These are phyloP conservation scores for Nautilus pompilius DNA, from an alignment of 1,140 invertebrate species.

Conservation along the genomic window DNA sequence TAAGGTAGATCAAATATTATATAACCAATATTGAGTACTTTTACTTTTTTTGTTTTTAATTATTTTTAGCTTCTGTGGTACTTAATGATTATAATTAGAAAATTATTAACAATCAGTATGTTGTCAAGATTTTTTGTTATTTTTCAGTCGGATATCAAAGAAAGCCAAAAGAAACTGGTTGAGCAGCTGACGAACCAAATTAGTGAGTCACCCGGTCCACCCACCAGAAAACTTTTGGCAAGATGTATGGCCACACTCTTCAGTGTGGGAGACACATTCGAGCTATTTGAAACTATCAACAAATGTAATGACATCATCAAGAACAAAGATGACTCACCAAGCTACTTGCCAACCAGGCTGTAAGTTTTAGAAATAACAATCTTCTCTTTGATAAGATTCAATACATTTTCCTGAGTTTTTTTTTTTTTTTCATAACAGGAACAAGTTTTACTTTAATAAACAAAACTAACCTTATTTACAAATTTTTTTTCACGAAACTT, in stretches of 20 bases:
- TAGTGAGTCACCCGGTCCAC: slow-evolving; percentile 82
- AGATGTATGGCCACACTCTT: slow-evolving; percentile 92
- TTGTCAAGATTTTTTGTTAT: slow-evolving; percentile 21
- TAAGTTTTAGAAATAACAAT: slow-evolving; percentile 66
- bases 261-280: slow-evolving; percentile 94
- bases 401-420: too few relatives aligned
- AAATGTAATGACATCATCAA: slow-evolving; percentile 97
- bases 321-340: slow-evolving; percentile 95
- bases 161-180: slow-evolving; percentile 91
- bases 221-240: slow-evolving; percentile 87
- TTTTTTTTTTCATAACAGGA: too few relatives aligned
- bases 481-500: too few relatives aligned
- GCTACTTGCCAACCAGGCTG: slow-evolving; percentile 88
- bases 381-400: too few relatives aligned
- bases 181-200: slow-evolving; percentile 88
- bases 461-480: too few relatives aligned
- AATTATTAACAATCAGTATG: too few relatives aligned
- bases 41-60: too few relatives aligned
- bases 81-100: too few relatives aligned
- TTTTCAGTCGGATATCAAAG: slow-evolving; percentile 90
- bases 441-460: too few relatives aligned
- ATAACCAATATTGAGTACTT: too few relatives aligned
- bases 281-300: slow-evolving; percentile 96
- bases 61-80: too few relatives aligned
- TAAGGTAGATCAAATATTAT: too few relatives aligned